Evolutionary conservation across 2,113 vertebrate genomes (phyloP).

Genomic region (Megaleporinus macrocephalus): DNA sequence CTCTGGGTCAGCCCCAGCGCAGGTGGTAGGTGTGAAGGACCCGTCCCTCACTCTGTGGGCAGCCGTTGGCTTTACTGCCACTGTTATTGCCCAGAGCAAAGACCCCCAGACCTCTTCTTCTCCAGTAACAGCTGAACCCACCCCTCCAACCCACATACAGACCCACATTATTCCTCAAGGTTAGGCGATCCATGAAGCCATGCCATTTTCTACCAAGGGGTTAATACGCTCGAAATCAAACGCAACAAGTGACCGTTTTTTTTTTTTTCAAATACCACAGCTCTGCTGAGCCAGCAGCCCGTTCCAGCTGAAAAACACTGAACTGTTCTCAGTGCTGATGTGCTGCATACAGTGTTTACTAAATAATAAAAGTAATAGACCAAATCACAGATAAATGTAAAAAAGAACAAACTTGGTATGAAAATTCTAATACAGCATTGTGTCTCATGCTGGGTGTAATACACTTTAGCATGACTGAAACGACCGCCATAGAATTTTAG

Average conservation of each 20-base stretch:
- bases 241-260: not conserved
- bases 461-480: too few species aligned
- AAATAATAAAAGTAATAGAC: too few species aligned
- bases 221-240: not conserved
- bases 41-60: not conserved
- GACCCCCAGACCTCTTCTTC: not conserved
- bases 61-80: not conserved
- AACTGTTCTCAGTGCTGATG: not conserved
- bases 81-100: not conserved
- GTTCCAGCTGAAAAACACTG: not conserved
- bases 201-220: not conserved
- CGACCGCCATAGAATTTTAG: too few species aligned
- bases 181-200: not conserved
- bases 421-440: too few species aligned
- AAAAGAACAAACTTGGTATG: too few species aligned
- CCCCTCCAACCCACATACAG: not conserved
- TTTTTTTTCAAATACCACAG: not conserved
- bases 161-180: not conserved
- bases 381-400: too few species aligned
- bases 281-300: not conserved
- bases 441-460: too few species aligned
- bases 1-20: not conserved
- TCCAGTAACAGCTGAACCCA: not conserved
- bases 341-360: not conserved
- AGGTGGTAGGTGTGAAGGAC: not conserved